Conservation (phyloP, 1,140 invertebrate genomes). For the Hylyphantes graminicola region DNA sequence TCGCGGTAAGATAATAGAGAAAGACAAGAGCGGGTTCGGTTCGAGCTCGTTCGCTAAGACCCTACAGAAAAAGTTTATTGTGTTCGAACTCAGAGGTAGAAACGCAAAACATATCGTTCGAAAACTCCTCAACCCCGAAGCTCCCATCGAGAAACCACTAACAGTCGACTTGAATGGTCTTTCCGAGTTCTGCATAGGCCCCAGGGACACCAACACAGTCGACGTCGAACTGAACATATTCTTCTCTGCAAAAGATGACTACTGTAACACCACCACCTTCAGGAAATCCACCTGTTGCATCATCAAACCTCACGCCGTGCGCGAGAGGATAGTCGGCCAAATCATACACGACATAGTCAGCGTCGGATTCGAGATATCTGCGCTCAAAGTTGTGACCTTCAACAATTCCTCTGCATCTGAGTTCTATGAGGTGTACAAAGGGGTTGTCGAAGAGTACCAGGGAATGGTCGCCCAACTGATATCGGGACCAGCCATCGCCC, state of each 20-base stretch:
- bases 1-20: slow-evolving; percentile 31
- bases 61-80: slow-evolving; percentile 19
- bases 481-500: slow-evolving; percentile 84
- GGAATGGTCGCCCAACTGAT: slow-evolving; percentile 84
- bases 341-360: slow-evolving; percentile 81
- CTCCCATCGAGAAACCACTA: slow-evolving; percentile 10
- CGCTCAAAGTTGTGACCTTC: slow-evolving; percentile 74
- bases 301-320: slow-evolving; percentile 91
- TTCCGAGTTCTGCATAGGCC: slow-evolving; percentile 17
- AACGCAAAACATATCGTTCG: slow-evolving; percentile 48
- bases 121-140: slow-evolving; percentile 40
- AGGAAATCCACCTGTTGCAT: slow-evolving; percentile 83
- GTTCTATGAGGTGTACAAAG: slow-evolving; percentile 94
- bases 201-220: slow-evolving; percentile 24
- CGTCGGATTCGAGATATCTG: slow-evolving; percentile 81
- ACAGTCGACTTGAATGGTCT: slow-evolving; percentile 7
- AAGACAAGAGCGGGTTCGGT: slow-evolving; percentile 33
- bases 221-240: slow-evolving; percentile 74
- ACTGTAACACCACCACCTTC: slow-evolving; percentile 73
- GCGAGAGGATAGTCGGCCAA: slow-evolving; percentile 76
- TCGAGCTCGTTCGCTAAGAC: slow-evolving; percentile 3
- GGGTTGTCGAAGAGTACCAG: slow-evolving; percentile 86
- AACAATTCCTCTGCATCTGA: slow-evolving; percentile 75
- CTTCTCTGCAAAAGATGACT: slow-evolving; percentile 71
- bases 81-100: slow-evolving; percentile 60